Evolutionary conservation across 1,140 invertebrate species (phyloP).

Genomic region (Wiebesia pumilae): DNA sequence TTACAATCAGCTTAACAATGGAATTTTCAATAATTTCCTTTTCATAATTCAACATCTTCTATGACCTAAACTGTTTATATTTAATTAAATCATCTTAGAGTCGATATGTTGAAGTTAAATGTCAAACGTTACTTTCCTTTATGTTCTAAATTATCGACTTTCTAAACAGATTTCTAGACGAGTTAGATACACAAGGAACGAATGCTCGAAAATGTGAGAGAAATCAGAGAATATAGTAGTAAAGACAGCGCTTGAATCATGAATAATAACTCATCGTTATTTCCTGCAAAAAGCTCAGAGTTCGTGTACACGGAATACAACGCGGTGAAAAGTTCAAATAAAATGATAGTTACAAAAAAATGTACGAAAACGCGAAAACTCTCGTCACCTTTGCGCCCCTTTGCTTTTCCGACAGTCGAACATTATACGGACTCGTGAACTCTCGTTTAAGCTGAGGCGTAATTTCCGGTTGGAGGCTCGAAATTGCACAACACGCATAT

Average conservation of each 20-base stretch:
- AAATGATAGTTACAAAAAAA: background rate
- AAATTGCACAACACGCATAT: constrained; percentile 43
- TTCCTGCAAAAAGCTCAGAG: background rate
- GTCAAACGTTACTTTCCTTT: too few species aligned
- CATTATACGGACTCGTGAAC: background rate
- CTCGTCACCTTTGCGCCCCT: constrained; percentile 6
- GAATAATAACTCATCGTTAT: background rate
- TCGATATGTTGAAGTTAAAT: too few species aligned
- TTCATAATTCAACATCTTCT: too few species aligned
- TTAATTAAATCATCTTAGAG: too few species aligned
- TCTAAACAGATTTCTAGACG: too few species aligned
- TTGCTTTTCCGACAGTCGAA: background rate
- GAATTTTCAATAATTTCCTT: too few species aligned
- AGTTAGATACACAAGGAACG: too few species aligned
- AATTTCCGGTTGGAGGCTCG: constrained; percentile 46
- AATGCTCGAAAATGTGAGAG: background rate
- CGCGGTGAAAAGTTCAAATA: background rate
- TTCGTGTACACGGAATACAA: background rate
- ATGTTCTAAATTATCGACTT: too few species aligned
- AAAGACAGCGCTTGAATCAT: background rate
- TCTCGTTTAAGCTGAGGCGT: background rate
- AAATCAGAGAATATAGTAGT: background rate
- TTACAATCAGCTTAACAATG: too few species aligned
- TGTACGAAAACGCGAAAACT: background rate
- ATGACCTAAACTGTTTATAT: too few species aligned